phyloP scores from a whole-genome alignment of 2,113 vertebrate species.

The Mormoops blainvillei region DNA sequence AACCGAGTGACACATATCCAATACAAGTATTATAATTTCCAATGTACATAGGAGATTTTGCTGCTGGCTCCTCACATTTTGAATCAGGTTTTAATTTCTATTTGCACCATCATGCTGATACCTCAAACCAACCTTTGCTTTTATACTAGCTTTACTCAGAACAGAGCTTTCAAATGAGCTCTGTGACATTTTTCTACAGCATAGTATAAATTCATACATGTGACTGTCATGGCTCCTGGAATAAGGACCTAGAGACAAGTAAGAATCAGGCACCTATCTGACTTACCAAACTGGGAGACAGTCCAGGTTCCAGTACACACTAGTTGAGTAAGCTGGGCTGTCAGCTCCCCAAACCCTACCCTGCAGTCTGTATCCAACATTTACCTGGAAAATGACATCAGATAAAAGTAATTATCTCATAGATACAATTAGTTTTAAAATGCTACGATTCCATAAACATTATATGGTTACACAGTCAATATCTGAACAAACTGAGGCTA shows the following conservation, averaged over 20 bases:
- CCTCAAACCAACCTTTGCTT: background rate
- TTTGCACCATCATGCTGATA: background rate
- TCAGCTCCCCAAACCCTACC: background rate
- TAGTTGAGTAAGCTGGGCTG: background rate
- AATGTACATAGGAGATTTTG: background rate
- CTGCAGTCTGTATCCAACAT: too few relatives aligned
- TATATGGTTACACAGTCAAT: background rate
- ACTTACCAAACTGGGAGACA: background rate
- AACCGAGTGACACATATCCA: background rate
- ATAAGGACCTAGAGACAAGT: background rate
- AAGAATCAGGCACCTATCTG: background rate
- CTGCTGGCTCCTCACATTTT: background rate
- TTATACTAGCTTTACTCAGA: background rate
- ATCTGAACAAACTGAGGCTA: background rate
- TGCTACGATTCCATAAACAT: background rate
- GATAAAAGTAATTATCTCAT: background rate
- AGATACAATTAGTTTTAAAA: background rate
- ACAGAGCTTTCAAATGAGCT: background rate
- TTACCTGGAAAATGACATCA: background rate
- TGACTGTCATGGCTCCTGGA: background rate
- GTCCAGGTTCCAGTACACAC: rapidly evolving
- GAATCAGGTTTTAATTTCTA: background rate
- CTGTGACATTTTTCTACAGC: background rate
- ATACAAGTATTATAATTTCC: background rate
- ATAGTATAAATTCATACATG: background rate